phyloP scores from a whole-genome alignment of 2,797 vertebrate species.

The Trichosurus vulpecula region DNA sequence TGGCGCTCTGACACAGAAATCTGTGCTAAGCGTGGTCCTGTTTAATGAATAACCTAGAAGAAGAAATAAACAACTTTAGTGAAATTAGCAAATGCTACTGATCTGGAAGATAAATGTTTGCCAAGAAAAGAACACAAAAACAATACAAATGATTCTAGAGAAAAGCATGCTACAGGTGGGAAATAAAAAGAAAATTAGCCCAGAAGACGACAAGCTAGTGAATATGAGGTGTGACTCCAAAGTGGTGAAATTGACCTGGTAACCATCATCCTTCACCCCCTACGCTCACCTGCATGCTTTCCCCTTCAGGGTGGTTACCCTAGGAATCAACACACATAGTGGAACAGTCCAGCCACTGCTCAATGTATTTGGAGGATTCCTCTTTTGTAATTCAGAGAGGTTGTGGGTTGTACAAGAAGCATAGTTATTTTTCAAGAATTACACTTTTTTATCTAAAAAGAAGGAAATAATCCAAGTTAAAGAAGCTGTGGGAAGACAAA shows the following conservation, averaged over 20 bases:
- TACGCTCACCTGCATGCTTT: constrained; percentile 24
- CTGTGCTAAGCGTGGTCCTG: constrained; percentile 63
- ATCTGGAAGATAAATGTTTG: constrained; percentile 23
- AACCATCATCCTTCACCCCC: constrained; percentile 34
- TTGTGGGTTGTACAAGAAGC: constrained; percentile 52
- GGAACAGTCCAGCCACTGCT: constrained; percentile 1
- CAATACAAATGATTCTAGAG: constrained; percentile 18
- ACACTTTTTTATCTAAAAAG: neutral
- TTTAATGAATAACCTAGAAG: constrained; percentile 65
- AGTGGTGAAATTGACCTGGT: constrained; percentile 27
- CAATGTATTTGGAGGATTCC: constrained; percentile 35
- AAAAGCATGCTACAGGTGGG: constrained; percentile 26
- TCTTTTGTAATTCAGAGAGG: constrained; percentile 50
- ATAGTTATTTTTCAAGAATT: constrained; percentile 50
- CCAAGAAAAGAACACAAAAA: constrained; percentile 37
- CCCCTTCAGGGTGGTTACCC: constrained; percentile 34
- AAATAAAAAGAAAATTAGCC: constrained; percentile 49
- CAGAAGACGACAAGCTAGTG: constrained; percentile 37
- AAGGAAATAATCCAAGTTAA: neutral
- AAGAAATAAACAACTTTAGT: constrained; percentile 64
- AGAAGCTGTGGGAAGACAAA: neutral
- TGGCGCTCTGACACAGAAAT: constrained; percentile 64
- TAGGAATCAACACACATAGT: constrained; percentile 22
- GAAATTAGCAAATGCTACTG: constrained; percentile 60
- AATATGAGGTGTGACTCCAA: constrained; percentile 38